Base-by-base conservation (phyloP, 1,140 invertebrate genomes). In the Delia radicum region DNA sequence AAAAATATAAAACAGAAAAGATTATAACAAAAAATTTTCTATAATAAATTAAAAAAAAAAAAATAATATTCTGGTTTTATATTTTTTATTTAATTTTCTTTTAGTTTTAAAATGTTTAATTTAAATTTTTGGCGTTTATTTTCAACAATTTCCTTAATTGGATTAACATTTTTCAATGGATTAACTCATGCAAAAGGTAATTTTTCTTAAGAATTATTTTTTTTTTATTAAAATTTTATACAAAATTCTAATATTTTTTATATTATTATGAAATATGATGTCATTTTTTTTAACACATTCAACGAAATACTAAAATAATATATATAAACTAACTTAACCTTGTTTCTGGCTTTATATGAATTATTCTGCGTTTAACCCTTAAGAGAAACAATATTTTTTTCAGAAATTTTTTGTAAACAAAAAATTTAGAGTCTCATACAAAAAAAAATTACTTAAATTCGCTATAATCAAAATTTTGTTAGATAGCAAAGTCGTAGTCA, bases 181-280 rank as follows among this genome's bases (percentile, higher is more conserved):
- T 33, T 69, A 69, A 21, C 65, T 10, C n/a, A 69, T 21, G 65
- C 65, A 33, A 69, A 69, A 69, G 65, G 65, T 69, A 69, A 69
- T 31, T 3, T 18, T n/a, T 69, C 3, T 28, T 55, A 18, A 48
- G 5, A 10, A 21, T 31, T 18, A 67, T 33, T 33, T 67, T 33
- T 67, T 67, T 15, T 15, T 1, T 69, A 33, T 21, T n/a, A n/a
- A 48, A 0, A 48, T 15, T 48, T n/a, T 67, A 33, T 33, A 33
- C 10, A 10, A 33, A 42, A 1, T 69, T 69, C 26, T 65, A 12
- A 28, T 1, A 21, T 2, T 37, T 8, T 69, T 69, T 37, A 31
- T 31, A 24, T 33, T 69, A n/a, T 69, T 37, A 65, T 65, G 62
- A 69, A 69, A 37, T 69, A 31, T 69, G 48, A 69, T 69, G 65